phyloP scores from a whole-genome alignment of 2,113 vertebrate genomes.

The Tyto alba region DNA sequence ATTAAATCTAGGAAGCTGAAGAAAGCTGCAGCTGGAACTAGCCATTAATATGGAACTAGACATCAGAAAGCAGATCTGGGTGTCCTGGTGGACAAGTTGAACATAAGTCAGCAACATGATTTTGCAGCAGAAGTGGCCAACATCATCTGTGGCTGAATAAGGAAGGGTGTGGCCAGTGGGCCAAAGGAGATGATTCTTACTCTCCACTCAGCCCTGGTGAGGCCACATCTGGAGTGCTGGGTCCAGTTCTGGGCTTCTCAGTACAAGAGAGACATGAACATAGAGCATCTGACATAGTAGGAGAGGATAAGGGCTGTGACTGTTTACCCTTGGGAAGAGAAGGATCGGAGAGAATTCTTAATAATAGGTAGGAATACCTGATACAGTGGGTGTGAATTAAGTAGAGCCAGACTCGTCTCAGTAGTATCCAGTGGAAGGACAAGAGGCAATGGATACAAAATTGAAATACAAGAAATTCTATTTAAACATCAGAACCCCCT shows the following conservation, averaged over 20 bases:
- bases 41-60: not conserved
- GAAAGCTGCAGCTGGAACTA: not conserved
- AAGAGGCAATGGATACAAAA: not conserved
- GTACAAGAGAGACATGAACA: not conserved
- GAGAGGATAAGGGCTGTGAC: not conserved
- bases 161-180: not conserved
- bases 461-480: not conserved
- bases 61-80: not conserved
- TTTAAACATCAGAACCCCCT: not conserved
- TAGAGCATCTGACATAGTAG: not conserved
- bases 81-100: not conserved
- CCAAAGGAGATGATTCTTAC: not conserved
- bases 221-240: not conserved
- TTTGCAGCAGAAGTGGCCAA: not conserved
- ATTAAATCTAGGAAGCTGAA: not conserved
- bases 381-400: not conserved
- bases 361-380: not conserved
- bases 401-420: not conserved
- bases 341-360: not conserved
- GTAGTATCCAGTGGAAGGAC: not conserved
- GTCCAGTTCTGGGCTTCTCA: not conserved
- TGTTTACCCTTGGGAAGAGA: not conserved
- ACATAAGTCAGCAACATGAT: not conserved
- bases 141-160: not conserved
- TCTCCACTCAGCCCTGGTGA: not conserved